Evolutionary conservation across 2,113 vertebrate genomes (phyloP).

Genomic region (Lipotes vexillifer): DNA sequence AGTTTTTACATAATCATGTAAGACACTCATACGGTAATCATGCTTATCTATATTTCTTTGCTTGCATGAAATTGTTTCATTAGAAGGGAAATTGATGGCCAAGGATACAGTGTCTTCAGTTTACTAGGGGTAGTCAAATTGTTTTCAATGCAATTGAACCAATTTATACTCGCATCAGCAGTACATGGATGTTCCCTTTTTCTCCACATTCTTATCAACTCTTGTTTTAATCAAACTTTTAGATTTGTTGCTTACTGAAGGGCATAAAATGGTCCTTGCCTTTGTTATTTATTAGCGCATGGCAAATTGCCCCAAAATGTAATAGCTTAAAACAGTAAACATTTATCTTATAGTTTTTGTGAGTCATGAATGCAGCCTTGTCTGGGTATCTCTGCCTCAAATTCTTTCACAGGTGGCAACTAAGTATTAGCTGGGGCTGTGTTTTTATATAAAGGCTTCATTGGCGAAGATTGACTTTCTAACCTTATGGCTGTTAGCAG

Average conservation of each 20-base stretch:
- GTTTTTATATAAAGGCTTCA: neutral
- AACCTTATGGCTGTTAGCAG: neutral
- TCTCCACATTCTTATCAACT: neutral
- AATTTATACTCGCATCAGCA: neutral
- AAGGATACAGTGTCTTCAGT: neutral
- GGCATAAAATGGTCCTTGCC: neutral
- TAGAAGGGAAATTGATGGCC: neutral
- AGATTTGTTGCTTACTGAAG: neutral
- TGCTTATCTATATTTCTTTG: neutral
- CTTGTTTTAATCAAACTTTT: neutral
- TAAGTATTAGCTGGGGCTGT: rapidly evolving
- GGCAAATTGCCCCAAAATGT: neutral
- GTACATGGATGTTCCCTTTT: neutral
- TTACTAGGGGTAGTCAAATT: neutral
- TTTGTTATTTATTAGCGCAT: neutral
- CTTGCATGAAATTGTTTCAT: neutral
- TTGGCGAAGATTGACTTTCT: neutral
- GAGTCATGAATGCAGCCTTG: neutral
- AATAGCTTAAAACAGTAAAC: neutral
- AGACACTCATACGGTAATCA: neutral
- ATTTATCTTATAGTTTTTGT: neutral
- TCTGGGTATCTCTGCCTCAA: neutral
- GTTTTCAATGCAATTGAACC: neutral
- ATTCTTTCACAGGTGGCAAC: neutral
- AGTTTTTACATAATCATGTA: neutral